Evolutionary conservation across 2,888 invertebrate genomes (phyloP).

Genomic region (Ormyrus rosae): DNA sequence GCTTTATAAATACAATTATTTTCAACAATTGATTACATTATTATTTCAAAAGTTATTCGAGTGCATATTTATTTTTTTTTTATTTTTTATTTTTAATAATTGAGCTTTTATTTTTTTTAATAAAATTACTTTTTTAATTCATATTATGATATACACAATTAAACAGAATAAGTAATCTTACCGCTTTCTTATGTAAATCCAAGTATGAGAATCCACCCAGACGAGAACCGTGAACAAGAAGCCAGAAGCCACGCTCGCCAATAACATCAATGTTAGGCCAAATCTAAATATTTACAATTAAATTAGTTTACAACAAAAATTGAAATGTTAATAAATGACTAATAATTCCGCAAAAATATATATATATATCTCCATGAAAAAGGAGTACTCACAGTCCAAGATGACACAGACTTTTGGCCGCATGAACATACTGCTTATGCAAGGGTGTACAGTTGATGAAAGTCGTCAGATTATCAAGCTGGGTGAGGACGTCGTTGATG

Average conservation of each 20-base stretch:
- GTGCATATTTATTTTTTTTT: neutral
- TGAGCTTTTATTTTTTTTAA: neutral
- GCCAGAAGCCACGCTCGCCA: constrained; percentile 91
- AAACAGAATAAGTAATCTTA: constrained; percentile 71
- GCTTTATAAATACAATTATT: neutral
- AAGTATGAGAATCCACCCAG: constrained; percentile 96
- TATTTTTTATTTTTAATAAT: neutral
- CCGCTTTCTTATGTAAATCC: constrained; percentile 97
- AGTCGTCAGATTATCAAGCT: constrained; percentile 81
- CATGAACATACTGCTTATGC: constrained; percentile 88
- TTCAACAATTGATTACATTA: neutral
- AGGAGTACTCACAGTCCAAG: constrained; percentile 81
- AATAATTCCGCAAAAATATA: neutral
- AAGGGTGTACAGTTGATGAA: constrained; percentile 90
- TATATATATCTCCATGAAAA: constrained; percentile 11
- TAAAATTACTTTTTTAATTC: constrained; percentile 21
- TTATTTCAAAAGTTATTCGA: neutral
- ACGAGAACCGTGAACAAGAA: constrained; percentile 94
- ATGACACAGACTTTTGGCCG: constrained; percentile 89
- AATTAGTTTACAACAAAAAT: neutral
- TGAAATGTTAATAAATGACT: neutral
- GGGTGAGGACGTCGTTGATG: constrained; percentile 86
- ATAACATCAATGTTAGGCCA: constrained; percentile 90
- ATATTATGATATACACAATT: neutral
- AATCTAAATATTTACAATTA: constrained; percentile 66